Evolutionary conservation across 2,888 invertebrate genomes (phyloP).

Genomic region (Saturnia japonica): DNA sequence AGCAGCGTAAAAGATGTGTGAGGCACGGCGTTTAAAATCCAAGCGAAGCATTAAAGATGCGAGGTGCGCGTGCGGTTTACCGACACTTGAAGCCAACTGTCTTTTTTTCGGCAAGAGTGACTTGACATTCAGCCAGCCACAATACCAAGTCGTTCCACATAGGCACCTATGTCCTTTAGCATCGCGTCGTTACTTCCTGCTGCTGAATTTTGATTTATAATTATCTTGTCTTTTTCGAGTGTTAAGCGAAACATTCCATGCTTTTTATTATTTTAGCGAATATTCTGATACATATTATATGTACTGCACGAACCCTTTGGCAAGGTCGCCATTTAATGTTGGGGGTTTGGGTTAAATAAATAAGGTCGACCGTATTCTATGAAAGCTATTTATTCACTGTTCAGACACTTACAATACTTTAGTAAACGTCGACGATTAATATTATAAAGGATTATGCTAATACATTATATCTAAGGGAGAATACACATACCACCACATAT

Average conservation of each 20-base stretch:
- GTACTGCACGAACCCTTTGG: not conserved
- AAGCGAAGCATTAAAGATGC: too few relatives aligned
- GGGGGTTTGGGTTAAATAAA: not conserved
- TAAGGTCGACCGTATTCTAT: too few relatives aligned
- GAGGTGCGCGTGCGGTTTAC: too few relatives aligned
- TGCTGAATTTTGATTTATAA: not conserved
- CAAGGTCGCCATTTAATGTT: not conserved
- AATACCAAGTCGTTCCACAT: not conserved
- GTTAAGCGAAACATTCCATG: not conserved
- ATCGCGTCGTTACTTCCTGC: not conserved
- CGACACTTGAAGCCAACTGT: too few relatives aligned
- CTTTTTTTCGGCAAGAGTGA: too few relatives aligned
- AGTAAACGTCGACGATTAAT: not conserved
- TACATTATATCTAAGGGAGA: too few relatives aligned
- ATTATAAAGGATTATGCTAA: not conserved
- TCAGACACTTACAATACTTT: too few relatives aligned
- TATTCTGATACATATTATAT: not conserved
- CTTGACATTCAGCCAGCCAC: too few relatives aligned
- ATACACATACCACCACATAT: too few relatives aligned
- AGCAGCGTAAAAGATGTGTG: too few relatives aligned
- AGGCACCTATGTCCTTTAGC: not conserved
- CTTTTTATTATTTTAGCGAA: not conserved
- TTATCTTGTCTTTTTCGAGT: not conserved
- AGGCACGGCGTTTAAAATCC: too few relatives aligned
- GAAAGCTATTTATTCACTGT: not conserved